Evolutionary conservation across 2,797 vertebrate species (phyloP).

Genomic region (Bryconaethiops microstoma): DNA sequence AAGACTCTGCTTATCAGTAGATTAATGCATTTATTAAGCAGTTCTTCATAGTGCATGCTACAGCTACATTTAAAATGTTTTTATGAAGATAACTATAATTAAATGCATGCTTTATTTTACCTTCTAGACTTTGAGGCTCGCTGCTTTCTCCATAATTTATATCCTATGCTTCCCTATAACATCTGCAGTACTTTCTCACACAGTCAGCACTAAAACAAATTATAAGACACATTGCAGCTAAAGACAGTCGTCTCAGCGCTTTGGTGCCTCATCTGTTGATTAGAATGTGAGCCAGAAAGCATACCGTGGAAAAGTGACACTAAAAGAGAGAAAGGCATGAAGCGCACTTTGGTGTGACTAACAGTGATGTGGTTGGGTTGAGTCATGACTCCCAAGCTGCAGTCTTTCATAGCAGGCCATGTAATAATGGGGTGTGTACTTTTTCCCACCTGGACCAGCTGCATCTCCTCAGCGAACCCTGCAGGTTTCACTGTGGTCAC

Average conservation of each 20-base stretch:
- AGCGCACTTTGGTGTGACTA: background rate
- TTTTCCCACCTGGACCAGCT: conserved; percentile 47
- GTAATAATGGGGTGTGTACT: conserved; percentile 43
- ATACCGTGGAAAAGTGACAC: conserved; percentile 23
- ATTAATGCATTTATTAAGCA: too few species aligned
- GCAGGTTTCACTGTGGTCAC: conserved; percentile 28
- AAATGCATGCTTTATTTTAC: too few species aligned
- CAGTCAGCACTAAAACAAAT: conserved; percentile 8
- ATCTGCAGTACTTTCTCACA: conserved; percentile 42
- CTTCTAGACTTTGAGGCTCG: too few species aligned
- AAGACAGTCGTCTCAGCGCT: conserved; percentile 20
- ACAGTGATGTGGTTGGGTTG: conserved; percentile 15
- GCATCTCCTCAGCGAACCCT: conserved; percentile 25
- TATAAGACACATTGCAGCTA: conserved; percentile 8
- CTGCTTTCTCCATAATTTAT: background rate
- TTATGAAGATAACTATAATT: too few species aligned
- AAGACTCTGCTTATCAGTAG: too few species aligned
- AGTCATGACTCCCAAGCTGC: conserved; percentile 5
- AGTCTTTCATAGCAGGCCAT: conserved; percentile 16
- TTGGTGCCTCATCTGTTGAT: conserved; percentile 10
- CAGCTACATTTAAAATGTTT: too few species aligned
- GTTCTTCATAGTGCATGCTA: too few species aligned
- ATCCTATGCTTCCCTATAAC: conserved; percentile 4
- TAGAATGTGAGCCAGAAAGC: conserved; percentile 14
- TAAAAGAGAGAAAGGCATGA: conserved; percentile 29